Evolutionary conservation across 1,140 invertebrate species (phyloP).

Genomic region (Drosophila rhopaloa): DNA sequence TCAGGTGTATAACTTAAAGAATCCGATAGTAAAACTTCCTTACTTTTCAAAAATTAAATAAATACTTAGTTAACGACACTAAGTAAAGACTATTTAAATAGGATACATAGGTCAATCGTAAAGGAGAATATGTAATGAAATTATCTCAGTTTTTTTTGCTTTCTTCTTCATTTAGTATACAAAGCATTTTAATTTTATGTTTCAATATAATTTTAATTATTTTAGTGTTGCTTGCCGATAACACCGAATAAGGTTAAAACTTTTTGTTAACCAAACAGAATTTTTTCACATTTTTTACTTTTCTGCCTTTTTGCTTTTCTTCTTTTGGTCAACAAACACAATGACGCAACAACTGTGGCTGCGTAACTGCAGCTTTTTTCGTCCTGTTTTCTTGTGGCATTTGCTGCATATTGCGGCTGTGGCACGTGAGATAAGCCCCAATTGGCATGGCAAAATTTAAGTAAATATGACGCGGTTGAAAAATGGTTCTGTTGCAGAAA

Average conservation of each 20-base stretch:
- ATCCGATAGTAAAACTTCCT: too few relatives aligned
- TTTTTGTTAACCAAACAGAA: neutral
- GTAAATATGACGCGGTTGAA: conserved; percentile 29
- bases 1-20: neutral
- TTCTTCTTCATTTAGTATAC: too few relatives aligned
- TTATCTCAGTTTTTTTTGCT: too few relatives aligned
- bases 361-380: conserved; percentile 17
- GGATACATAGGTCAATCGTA: too few relatives aligned
- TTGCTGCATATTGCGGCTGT: conserved; percentile 28
- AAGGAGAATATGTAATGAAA: too few relatives aligned
- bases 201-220: too few relatives aligned
- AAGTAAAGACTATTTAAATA: too few relatives aligned
- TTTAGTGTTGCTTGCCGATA: too few relatives aligned
- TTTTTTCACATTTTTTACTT: neutral
- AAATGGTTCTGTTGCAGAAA: conserved; percentile 26
- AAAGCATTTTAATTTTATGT: too few relatives aligned
- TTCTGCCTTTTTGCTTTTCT: neutral
- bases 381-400: neutral
- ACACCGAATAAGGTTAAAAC: too few relatives aligned
- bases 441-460: conserved; percentile 56
- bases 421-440: conserved; percentile 74
- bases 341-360: conserved; percentile 9
- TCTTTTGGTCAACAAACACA: conserved; percentile 23
- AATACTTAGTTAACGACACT: too few relatives aligned
- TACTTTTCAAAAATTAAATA: too few relatives aligned